These are phyloP conservation scores for Bufotes viridis DNA, from an alignment of 2,797 vertebrate genomes.

Conservation along the genomic window DNA sequence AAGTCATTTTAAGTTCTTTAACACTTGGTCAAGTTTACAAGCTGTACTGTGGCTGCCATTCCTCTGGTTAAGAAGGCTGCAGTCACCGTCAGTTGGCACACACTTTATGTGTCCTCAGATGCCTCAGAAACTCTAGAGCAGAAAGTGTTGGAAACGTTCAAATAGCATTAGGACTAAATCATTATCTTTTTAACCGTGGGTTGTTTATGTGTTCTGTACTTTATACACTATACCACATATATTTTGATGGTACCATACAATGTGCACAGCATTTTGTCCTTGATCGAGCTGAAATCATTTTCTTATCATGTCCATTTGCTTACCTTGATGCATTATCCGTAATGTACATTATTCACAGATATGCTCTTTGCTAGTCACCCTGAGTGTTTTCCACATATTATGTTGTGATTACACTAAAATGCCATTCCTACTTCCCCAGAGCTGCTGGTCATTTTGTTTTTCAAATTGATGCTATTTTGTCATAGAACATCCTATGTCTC, in stretches of 20 bases:
- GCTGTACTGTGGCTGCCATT: slow-evolving; percentile 46
- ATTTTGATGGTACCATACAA: slow-evolving; percentile 16
- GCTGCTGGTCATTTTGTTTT: no score
- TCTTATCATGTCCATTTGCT: neutral
- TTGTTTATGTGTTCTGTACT: neutral
- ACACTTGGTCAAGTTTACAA: slow-evolving; percentile 19
- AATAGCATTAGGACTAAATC: slow-evolving; percentile 5
- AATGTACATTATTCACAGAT: neutral
- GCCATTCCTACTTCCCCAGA: neutral
- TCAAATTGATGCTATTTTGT: no score
- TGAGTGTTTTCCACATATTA: neutral
- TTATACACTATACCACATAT: neutral
- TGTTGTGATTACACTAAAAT: neutral
- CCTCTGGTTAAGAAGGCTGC: slow-evolving; percentile 8
- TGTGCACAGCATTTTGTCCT: neutral
- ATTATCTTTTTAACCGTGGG: slow-evolving; percentile 10
- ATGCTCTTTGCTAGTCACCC: neutral
- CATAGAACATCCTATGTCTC: no score
- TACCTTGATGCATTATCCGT: neutral
- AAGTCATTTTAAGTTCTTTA: slow-evolving; percentile 15
- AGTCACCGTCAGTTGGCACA: slow-evolving; percentile 48
- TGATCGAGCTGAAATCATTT: neutral
- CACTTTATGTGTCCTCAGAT: slow-evolving; percentile 37
- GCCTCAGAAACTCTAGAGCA: slow-evolving; percentile 29
- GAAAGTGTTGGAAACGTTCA: slow-evolving; percentile 20